Conservation (phyloP, 2,113 vertebrate genomes). For the Synchiropus splendidus region DNA sequence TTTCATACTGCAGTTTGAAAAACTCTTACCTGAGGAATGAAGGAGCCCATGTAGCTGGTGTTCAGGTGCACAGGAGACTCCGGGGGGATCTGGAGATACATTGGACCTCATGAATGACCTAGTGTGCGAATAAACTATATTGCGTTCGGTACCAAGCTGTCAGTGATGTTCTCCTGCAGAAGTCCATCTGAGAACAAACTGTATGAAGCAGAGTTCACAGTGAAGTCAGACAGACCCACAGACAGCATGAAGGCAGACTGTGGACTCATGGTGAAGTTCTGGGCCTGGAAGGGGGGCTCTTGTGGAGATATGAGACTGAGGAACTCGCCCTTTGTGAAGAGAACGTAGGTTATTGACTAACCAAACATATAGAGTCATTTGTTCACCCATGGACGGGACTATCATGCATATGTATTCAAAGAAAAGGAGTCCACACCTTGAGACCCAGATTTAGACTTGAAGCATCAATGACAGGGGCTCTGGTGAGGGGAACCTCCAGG, state of each 20-base stretch:
- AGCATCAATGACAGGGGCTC: constrained; percentile 21
- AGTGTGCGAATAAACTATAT: no score
- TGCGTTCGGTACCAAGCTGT: constrained; percentile 64
- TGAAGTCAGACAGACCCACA: constrained; percentile 61
- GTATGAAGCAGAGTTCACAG: constrained; percentile 55
- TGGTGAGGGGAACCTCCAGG: constrained; percentile 51
- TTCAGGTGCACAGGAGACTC: constrained; percentile 48
- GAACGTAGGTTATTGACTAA: no score
- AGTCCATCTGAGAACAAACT: constrained; percentile 36
- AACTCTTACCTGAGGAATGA: constrained; percentile 55
- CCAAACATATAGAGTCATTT: no score
- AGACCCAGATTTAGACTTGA: constrained; percentile 44
- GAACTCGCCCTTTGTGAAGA: constrained; percentile 68
- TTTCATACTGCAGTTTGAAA: not conserved
- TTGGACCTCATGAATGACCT: no score
- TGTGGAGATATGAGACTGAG: constrained; percentile 18
- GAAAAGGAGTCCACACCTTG: no score
- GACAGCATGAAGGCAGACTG: constrained; percentile 49
- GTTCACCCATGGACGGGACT: no score
- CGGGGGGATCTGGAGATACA: constrained; percentile 45
- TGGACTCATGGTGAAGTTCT: constrained; percentile 31
- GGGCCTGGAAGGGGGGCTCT: constrained; percentile 55
- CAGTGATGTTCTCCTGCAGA: constrained; percentile 43
- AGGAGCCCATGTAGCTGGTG: constrained; percentile 50
- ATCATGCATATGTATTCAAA: no score